phyloP scores from a whole-genome alignment of 1,140 invertebrate species.

The Gonatopus flavifemur region DNA sequence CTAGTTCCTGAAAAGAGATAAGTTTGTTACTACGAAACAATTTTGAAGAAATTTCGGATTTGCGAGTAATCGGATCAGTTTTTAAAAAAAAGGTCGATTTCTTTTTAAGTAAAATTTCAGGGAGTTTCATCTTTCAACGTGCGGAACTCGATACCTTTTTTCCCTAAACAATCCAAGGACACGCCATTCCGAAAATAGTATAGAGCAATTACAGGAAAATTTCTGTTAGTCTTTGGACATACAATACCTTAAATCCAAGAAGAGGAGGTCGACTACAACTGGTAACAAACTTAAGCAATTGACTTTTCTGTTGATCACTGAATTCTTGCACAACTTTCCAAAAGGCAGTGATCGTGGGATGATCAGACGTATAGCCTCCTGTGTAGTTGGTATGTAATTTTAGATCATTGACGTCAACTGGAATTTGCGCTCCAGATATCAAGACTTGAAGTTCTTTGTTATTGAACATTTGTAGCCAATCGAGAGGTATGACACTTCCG shows the following conservation, averaged over 20 bases:
- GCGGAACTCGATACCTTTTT: too few relatives aligned
- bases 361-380: conserved; percentile 80
- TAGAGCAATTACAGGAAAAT: too few relatives aligned
- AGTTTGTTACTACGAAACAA: too few relatives aligned
- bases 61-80: too few relatives aligned
- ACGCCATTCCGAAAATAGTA: too few relatives aligned
- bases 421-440: conserved; percentile 90
- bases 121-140: too few relatives aligned
- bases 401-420: conserved; percentile 91
- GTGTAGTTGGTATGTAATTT: conserved; percentile 79
- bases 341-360: conserved; percentile 77
- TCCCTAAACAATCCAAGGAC: too few relatives aligned
- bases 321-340: conserved; percentile 86
- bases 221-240: too few relatives aligned
- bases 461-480: conserved; percentile 95
- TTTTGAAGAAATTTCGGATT: too few relatives aligned
- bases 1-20: conserved; percentile 71
- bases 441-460: conserved; percentile 92
- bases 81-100: too few relatives aligned
- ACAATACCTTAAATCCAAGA: conserved; percentile 88
- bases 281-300: conserved; percentile 94
- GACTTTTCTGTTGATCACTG: conserved; percentile 80
- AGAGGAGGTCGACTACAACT: conserved; percentile 95
- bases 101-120: too few relatives aligned
- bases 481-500: conserved; percentile 83